Percentiles rank a stretch among this genome's conserved stretches.
phyloP scores from a whole-genome alignment of 2,797 vertebrate genomes.

The Chaetodon trifasciatus region DNA sequence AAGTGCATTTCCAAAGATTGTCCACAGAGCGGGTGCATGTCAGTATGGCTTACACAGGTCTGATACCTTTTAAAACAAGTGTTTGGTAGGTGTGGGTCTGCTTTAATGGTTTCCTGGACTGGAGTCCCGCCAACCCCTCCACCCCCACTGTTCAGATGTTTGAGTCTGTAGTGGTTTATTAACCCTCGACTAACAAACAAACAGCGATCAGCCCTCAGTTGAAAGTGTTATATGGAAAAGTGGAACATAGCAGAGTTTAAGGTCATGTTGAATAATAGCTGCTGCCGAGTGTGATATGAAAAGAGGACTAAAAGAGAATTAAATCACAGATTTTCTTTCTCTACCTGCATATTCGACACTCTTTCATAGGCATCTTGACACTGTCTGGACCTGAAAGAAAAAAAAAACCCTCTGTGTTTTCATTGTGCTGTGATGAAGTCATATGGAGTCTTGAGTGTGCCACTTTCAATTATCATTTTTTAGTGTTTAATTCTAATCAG shows the following conservation, averaged over 20 bases:
- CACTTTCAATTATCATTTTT: background rate
- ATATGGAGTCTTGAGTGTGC: slow-evolving; percentile 43
- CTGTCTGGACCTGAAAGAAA: slow-evolving; percentile 10
- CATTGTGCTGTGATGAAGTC: slow-evolving; percentile 3
- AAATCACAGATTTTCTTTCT: background rate
- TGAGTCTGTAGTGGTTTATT: slow-evolving; percentile 24
- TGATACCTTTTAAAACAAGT: slow-evolving; percentile 21
- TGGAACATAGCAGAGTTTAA: slow-evolving; percentile 7
- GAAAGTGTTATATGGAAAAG: background rate
- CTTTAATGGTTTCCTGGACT: slow-evolving; percentile 9
- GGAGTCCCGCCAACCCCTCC: background rate
- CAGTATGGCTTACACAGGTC: slow-evolving; percentile 29
- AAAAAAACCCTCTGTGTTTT: slow-evolving; percentile 42
- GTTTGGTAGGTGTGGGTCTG: slow-evolving; percentile 42
- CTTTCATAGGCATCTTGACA: slow-evolving; percentile 36
- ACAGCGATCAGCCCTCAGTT: background rate
- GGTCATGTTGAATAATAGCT: background rate
- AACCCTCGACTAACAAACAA: slow-evolving; percentile 9
- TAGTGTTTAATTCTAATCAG: background rate
- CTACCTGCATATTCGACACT: slow-evolving; percentile 3
- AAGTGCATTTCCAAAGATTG: slow-evolving; percentile 87
- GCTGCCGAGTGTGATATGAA: background rate
- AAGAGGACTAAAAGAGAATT: slow-evolving; percentile 4
- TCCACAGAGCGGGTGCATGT: slow-evolving; percentile 61
- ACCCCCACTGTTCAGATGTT: slow-evolving; percentile 19